These are phyloP conservation scores for Pipistrellus nathusii DNA, from an alignment of 2,797 vertebrate species.

Conservation along the genomic window DNA sequence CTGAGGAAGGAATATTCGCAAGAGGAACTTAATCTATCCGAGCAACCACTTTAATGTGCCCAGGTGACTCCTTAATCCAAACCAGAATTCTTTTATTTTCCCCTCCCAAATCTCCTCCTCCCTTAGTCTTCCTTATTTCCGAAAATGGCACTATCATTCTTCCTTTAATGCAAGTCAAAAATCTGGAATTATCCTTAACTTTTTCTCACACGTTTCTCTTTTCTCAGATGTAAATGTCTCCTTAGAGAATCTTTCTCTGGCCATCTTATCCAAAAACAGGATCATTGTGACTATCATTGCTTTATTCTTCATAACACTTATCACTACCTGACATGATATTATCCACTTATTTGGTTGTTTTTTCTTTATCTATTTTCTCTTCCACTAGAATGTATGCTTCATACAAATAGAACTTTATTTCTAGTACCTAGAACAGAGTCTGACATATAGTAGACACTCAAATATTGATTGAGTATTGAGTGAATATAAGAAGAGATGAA, in stretches of 20 bases:
- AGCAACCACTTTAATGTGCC: not conserved
- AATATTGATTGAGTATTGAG: not conserved
- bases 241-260: not conserved
- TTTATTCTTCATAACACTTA: not conserved
- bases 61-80: not conserved
- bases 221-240: not conserved
- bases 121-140: not conserved
- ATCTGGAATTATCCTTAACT: not conserved
- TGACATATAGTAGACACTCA: not conserved
- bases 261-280: not conserved
- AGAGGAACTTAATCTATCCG: not conserved
- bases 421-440: not conserved
- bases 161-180: not conserved
- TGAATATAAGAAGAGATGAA: not conserved
- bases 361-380: not conserved
- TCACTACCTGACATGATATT: not conserved
- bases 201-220: not conserved
- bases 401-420: not conserved
- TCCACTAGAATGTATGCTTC: not conserved
- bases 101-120: not conserved
- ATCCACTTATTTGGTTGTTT: not conserved
- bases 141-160: not conserved
- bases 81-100: not conserved
- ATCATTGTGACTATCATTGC: too few relatives aligned
- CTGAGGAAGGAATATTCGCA: not conserved